Percentiles rank a stretch among this genome's conserved stretches.
Conservation (phyloP, 2,888 invertebrate genomes). For the Sminthurinus aureus region DNA sequence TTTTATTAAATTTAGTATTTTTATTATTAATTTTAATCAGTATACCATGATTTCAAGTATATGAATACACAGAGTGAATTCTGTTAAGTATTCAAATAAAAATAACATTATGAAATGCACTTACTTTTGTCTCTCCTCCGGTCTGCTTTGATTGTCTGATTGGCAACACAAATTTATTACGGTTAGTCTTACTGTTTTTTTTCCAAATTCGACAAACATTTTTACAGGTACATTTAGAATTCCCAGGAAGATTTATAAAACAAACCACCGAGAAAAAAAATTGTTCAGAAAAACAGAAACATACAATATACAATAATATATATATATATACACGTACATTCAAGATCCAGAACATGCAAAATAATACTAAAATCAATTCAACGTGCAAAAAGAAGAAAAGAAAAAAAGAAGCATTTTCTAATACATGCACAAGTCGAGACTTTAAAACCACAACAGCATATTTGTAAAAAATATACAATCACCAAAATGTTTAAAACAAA, state of each 20-base stretch:
- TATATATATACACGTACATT: no score
- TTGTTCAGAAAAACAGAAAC: background rate
- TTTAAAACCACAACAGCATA: no score
- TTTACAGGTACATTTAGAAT: background rate
- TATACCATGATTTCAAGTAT: background rate
- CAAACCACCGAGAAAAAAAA: background rate
- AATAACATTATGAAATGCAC: slow-evolving; percentile 63
- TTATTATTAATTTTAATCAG: background rate
- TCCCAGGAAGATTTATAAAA: slow-evolving; percentile 3
- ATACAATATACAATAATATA: background rate
- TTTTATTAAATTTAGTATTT: background rate
- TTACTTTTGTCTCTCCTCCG: slow-evolving; percentile 88
- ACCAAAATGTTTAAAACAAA: no score
- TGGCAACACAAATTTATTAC: slow-evolving; percentile 58
- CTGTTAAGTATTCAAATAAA: background rate
- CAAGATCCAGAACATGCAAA: no score
- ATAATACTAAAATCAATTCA: no score
- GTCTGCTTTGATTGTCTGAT: slow-evolving; percentile 61
- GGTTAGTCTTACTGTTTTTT: slow-evolving; percentile 57
- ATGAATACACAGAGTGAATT: no score
- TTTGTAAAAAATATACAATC: no score
- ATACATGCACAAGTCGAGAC: no score
- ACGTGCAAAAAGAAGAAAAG: no score
- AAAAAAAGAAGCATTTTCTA: no score
- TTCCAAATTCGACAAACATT: slow-evolving; percentile 20